A percentile compares a stretch with the other conserved stretches of the same genome.
Conservation (phyloP, 1,140 invertebrate genomes). For the Acyrthosiphon pisum region DNA sequence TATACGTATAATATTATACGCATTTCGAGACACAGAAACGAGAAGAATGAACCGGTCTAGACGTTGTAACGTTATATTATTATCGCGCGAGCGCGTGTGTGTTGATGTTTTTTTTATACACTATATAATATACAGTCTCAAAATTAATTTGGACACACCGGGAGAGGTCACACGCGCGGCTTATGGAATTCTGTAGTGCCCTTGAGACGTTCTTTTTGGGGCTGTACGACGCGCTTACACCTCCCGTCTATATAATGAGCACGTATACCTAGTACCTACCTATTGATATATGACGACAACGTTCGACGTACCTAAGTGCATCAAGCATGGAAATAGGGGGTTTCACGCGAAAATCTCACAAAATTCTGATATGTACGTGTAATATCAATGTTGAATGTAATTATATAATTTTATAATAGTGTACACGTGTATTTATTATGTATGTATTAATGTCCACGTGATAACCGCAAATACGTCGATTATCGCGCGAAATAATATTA, state of each 20-base stretch:
- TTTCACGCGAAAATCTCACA: background rate
- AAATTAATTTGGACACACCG: slow-evolving; percentile 55
- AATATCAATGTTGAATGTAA: too few species aligned
- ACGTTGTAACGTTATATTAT: slow-evolving; percentile 53
- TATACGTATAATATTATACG: background rate
- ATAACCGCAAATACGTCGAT: background rate
- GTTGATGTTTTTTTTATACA: background rate
- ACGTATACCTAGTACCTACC: too few species aligned
- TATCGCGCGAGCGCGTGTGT: background rate
- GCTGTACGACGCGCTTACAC: background rate
- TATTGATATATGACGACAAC: background rate
- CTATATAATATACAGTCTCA: background rate
- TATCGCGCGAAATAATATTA: background rate
- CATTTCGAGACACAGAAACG: background rate
- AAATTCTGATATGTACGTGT: background rate
- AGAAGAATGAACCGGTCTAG: slow-evolving; percentile 55
- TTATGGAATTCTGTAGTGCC: slow-evolving; percentile 43
- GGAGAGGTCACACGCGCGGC: slow-evolving; percentile 36
- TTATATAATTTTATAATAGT: too few species aligned
- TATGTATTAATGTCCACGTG: background rate
- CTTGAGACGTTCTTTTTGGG: slow-evolving; percentile 28
- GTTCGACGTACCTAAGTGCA: background rate
- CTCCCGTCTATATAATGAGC: background rate
- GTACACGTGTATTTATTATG: background rate
- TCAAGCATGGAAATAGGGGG: background rate